Conservation (phyloP, 2,797 vertebrate species). For the Poeciliopsis turneri region DNA sequence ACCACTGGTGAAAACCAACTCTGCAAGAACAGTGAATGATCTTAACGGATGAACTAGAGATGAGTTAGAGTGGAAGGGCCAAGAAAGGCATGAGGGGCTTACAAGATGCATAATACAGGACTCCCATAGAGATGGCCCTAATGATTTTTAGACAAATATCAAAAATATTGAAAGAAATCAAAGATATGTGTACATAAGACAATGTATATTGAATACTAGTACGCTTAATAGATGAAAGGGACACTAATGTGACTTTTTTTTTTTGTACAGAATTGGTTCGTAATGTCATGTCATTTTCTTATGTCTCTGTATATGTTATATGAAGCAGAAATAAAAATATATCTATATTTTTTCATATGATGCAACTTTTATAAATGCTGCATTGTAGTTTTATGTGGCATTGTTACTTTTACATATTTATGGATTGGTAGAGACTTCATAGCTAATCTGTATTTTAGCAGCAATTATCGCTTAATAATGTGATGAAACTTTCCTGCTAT, state of each 20-base stretch:
- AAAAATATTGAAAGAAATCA: too few relatives aligned
- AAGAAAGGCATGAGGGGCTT: background rate
- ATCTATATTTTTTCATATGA: constrained; percentile 7
- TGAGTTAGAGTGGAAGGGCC: background rate
- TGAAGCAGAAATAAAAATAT: too few relatives aligned
- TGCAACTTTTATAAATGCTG: constrained; percentile 14
- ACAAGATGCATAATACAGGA: background rate
- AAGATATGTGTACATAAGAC: too few relatives aligned
- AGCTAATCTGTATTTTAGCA: constrained; percentile 25
- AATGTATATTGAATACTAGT: too few relatives aligned
- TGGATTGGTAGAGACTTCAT: constrained; percentile 26
- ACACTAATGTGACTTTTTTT: too few relatives aligned
- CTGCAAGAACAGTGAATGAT: background rate
- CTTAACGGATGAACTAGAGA: background rate
- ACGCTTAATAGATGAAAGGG: too few relatives aligned
- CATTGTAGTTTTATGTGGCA: constrained; percentile 13
- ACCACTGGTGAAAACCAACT: constrained; percentile 26
- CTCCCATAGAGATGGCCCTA: too few relatives aligned
- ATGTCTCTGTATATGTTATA: too few relatives aligned
- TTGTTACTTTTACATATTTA: constrained; percentile 18
- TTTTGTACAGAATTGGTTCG: too few relatives aligned
- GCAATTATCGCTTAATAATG: constrained; percentile 30
- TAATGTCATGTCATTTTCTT: too few relatives aligned
- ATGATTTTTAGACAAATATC: too few relatives aligned
- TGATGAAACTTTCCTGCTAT: background rate